Evolutionary conservation across 2,113 vertebrate genomes (phyloP).

Genomic region (Microcebus murinus): DNA sequence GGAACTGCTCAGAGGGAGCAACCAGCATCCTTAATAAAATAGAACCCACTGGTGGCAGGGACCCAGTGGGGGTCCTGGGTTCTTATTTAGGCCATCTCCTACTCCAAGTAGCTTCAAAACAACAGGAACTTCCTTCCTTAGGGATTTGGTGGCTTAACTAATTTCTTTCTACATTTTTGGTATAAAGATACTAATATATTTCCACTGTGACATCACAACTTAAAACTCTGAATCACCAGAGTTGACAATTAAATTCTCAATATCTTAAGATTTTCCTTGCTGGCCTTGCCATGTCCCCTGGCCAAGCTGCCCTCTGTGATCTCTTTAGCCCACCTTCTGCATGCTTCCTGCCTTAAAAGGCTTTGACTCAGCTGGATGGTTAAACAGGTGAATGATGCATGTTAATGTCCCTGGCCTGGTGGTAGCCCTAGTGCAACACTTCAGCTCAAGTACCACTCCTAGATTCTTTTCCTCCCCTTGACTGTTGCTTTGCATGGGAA

Average conservation of each 20-base stretch:
- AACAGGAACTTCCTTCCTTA: neutral
- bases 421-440: neutral
- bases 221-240: neutral
- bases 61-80: rapidly evolving
- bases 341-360: neutral
- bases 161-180: neutral
- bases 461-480: neutral
- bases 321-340: neutral
- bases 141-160: rapidly evolving
- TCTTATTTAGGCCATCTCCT: rapidly evolving
- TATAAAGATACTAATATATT: neutral
- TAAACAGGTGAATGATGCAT: rapidly evolving
- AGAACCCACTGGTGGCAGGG: rapidly evolving
- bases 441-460: rapidly evolving
- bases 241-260: neutral
- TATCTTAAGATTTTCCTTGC: neutral
- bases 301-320: neutral
- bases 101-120: neutral
- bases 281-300: neutral
- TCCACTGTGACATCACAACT: neutral
- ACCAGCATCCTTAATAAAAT: too few relatives aligned
- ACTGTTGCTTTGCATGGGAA: rapidly evolving
- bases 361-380: neutral
- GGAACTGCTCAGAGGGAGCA: neutral
- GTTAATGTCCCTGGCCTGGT: neutral